A percentile compares a stretch with the other conserved stretches of the same genome.
phyloP scores from a whole-genome alignment of 2,888 invertebrate species.

The Xestia ashworthii region DNA sequence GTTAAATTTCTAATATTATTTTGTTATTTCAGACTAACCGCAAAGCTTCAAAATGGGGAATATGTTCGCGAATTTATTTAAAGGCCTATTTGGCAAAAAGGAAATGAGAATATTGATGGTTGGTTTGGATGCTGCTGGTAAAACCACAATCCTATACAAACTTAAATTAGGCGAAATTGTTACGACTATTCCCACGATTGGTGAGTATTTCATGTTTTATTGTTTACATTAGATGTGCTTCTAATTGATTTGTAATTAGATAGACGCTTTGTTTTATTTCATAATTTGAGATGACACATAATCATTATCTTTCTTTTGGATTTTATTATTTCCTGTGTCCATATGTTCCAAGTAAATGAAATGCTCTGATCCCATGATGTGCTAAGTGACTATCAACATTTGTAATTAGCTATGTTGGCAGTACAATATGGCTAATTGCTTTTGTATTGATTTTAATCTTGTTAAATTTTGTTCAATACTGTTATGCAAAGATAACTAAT shows the following conservation, averaged over 20 bases:
- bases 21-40: constrained; percentile 87
- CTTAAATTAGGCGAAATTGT: constrained; percentile 99
- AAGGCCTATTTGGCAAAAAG: constrained; percentile 99
- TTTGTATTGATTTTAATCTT: constrained; percentile 46
- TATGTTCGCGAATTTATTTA: constrained; percentile 99
- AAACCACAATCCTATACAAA: constrained; percentile 99
- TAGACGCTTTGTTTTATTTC: constrained; percentile 31
- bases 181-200: constrained; percentile 99
- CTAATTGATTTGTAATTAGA: constrained; percentile 13
- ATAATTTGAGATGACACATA: background rate
- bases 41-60: constrained; percentile 97
- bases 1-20: constrained; percentile 73
- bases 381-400: constrained; percentile 5
- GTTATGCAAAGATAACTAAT: constrained; percentile 31
- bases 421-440: constrained; percentile 47
- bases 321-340: background rate
- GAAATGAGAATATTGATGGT: constrained; percentile 99
- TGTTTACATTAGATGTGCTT: background rate
- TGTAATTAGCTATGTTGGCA: constrained; percentile 11
- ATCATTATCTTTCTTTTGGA: background rate
- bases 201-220: constrained; percentile 90
- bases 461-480: constrained; percentile 10
- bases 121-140: constrained; percentile 99
- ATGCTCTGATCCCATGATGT: constrained; percentile 1
- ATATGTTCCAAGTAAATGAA: constrained; percentile 21